Evolutionary conservation across 2,113 vertebrate genomes (phyloP), one percentile per base, ranked within the genome.

Genomic region (Rana temporaria): DNA sequence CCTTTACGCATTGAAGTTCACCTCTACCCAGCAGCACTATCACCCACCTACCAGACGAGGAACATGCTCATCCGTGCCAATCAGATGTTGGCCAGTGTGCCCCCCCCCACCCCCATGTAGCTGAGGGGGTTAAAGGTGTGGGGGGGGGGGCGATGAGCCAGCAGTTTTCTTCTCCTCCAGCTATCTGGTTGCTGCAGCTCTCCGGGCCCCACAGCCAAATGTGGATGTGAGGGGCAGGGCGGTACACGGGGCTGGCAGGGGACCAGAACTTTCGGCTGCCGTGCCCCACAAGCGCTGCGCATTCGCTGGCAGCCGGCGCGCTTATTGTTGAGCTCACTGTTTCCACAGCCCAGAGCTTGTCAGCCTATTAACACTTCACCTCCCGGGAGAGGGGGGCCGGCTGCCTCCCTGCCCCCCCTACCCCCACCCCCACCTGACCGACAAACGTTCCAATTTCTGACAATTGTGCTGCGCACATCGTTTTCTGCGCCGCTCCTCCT

Each of bases 251-350:
- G 17, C 4, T 6, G 56, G 20, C 59, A 8, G 0, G 11, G 6
- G 53, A 42, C 26, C 3, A 26, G 62, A 48, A 48, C 70, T 0
- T 17, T 1, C n/a, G 42, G 6, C 59, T 65, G 75, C 75, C 62
- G 65, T 78, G 63, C 77, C 20, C 77, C 22, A 32, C 64, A 79
- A 68, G 48, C 77, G 15, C 5, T 19, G 38, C n/a, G 17, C 60
- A 48, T n/a, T 52, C 34, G 52, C 53, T 68, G 77, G 77, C 76
- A 78, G 30, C 42, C 32, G 20, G n/a, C 11, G 8, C 60, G 38
- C 73, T 55, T 19, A 57, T 56, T 65, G 60, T 79, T 78, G 60
- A 65, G 75, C 60, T 79, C 64, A 79, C 63, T 56, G 8, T 79
- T 79, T 79, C 77, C 77, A 79, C 77, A 38, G 64, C 11, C 77